A percentile compares a stretch with the other conserved stretches of the same genome.
phyloP scores from a whole-genome alignment of 2,888 invertebrate genomes.

The Sicus ferrugineus region DNA sequence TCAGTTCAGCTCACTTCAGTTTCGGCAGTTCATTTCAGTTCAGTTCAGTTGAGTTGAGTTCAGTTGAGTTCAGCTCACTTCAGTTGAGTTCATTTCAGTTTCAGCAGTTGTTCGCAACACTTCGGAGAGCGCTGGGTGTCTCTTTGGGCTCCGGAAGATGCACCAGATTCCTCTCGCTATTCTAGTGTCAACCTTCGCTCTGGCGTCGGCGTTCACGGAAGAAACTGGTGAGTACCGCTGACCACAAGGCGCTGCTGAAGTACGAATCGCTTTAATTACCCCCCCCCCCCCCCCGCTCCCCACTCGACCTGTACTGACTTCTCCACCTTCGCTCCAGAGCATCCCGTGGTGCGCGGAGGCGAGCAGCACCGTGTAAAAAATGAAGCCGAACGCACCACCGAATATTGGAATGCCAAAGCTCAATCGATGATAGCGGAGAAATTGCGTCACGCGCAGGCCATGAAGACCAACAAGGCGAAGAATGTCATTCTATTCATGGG shows the following conservation, averaged over 20 bases:
- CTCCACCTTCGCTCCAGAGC: slow-evolving; percentile 44
- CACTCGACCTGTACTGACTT: not conserved
- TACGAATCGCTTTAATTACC: not conserved
- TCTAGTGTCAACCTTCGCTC: not conserved
- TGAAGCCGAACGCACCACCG: slow-evolving; percentile 48
- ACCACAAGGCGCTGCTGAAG: not conserved
- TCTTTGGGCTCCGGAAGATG: not conserved
- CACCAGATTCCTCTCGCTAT: not conserved
- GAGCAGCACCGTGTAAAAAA: slow-evolving; percentile 43
- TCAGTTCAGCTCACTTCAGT: too few relatives aligned
- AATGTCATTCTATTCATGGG: slow-evolving; percentile 77
- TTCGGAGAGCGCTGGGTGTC: not conserved
- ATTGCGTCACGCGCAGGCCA: slow-evolving; percentile 45
- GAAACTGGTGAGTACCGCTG: slow-evolving; percentile 3
- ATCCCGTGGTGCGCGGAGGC: slow-evolving; percentile 40
- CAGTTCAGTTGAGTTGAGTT: too few relatives aligned
- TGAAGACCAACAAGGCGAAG: slow-evolving; percentile 58
- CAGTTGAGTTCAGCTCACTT: too few relatives aligned
- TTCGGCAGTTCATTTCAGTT: too few relatives aligned
- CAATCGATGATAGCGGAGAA: slow-evolving; percentile 53
- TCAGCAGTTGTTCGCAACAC: slow-evolving; percentile 38
- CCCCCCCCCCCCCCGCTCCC: too few relatives aligned
- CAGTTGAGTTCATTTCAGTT: slow-evolving; percentile 42
- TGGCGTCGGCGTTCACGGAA: not conserved
- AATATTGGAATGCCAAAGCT: slow-evolving; percentile 59